Evolutionary conservation across 2,113 vertebrate genomes (phyloP), one percentile per base, ranked within the genome.

Genomic region (Arvicanthis niloticus): DNA sequence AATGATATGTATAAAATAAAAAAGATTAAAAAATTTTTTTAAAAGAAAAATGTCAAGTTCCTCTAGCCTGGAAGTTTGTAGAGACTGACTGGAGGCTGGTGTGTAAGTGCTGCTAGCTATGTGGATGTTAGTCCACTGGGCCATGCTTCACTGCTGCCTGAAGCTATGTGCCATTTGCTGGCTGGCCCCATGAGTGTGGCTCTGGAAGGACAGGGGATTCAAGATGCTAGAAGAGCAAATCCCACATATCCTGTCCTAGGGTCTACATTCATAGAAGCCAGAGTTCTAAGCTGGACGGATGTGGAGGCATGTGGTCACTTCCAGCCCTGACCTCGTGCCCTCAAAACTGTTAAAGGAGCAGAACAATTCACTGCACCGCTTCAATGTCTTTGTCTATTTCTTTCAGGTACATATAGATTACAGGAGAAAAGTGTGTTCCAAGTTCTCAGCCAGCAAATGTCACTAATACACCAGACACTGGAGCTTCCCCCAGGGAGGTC

Each of bases 101-200:
- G 10, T 16, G 29, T 48, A 56, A 45, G 62, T 53, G 26, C 5
- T 10, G 4, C 0, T 16, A 3, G 37, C 9, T 0, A 4, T 6
- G 26, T 3, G 17, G n/a, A 1, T 3, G 26, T 5, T 0, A n/a
- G 48, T 6, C 9, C 42, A 2, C 48, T 24, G 17, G 60, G 24
- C 19, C 22, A 0, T 37, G 7, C 1, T 72, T 62, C 2, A 11
- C 15, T 82, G 6, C 73, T 68, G 19, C 81, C 60, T 10, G 68
- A 31, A 19, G 81, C 65, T 80, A 5, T 0, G 0, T 31, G 51
- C 45, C 68, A 5, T 62, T 11, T 7, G 16, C 51, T 1, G 3
- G 31, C 42, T 60, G 7, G 6, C n/a, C 2, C 13, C 31, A n/a
- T 26, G 16, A 9, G 29, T 31, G n/a, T 45, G 40, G 68, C 15